Percentiles rank a stretch among this genome's conserved stretches.
phyloP scores from a whole-genome alignment of 2,888 invertebrate genomes.

The Drosophila mayaguana region DNA sequence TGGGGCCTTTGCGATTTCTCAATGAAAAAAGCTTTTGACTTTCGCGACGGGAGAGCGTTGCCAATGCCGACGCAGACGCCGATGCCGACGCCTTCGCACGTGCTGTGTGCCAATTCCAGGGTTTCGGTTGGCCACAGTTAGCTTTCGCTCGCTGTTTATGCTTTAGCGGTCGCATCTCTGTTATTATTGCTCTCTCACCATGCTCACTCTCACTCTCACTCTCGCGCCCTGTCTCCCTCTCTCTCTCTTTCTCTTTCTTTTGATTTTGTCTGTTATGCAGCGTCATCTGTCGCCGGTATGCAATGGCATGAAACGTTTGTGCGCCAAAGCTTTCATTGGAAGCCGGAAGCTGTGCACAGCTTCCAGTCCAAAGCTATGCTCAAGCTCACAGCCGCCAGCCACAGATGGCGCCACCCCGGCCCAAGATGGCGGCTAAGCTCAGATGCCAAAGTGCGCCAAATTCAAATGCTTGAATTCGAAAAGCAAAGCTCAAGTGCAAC shows the following conservation, averaged over 20 bases:
- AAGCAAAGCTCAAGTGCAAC: constrained; percentile 16
- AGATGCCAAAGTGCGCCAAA: constrained; percentile 33
- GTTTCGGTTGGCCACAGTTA: constrained; percentile 10
- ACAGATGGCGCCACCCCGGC: constrained; percentile 45
- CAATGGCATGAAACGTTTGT: constrained; percentile 29
- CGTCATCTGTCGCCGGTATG: constrained; percentile 30
- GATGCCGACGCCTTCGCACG: constrained; percentile 39
- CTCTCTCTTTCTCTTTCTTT: background rate
- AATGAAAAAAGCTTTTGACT: constrained; percentile 58
- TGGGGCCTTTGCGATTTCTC: constrained; percentile 38
- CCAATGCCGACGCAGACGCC: constrained; percentile 52
- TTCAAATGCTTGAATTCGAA: background rate
- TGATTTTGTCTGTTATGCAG: constrained; percentile 1
- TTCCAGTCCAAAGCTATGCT: constrained; percentile 50
- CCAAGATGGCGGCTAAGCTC: constrained; percentile 28
- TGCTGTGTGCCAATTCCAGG: constrained; percentile 40
- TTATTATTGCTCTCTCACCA: constrained; percentile 29
- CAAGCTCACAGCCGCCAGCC: background rate
- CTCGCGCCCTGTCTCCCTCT: background rate
- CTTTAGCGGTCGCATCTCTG: constrained; percentile 32
- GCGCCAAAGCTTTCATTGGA: constrained; percentile 47
- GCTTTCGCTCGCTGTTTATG: constrained; percentile 14
- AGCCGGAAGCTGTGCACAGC: constrained; percentile 68
- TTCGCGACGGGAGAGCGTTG: constrained; percentile 49
- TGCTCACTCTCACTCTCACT: background rate